phyloP scores from a whole-genome alignment of 2,888 invertebrate species.

The Cynaeus angustus region DNA sequence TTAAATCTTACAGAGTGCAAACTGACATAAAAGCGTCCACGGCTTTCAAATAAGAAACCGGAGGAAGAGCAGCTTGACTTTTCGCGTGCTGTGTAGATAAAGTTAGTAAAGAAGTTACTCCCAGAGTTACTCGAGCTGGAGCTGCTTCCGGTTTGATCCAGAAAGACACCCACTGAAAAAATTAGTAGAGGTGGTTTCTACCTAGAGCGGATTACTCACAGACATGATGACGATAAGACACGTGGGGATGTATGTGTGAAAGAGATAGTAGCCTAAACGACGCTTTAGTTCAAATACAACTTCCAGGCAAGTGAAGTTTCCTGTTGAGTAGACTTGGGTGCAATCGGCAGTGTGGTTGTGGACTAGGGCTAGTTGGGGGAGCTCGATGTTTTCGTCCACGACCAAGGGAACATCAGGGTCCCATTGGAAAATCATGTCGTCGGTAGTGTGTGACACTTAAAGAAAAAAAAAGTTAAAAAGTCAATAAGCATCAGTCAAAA shows the following conservation, averaged over 20 bases:
- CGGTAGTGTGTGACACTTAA: conserved; percentile 94
- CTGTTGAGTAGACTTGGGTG: conserved; percentile 93
- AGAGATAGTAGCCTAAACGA: conserved; percentile 91
- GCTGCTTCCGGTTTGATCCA: conserved; percentile 97
- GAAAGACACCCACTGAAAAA: conserved; percentile 90
- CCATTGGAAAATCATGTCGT: conserved; percentile 96
- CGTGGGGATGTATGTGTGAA: conserved; percentile 95
- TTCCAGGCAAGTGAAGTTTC: conserved; percentile 94
- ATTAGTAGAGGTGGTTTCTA: conserved; percentile 6
- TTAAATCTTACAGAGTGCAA: conserved; percentile 85
- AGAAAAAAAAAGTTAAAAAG: no score
- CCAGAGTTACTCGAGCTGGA: conserved; percentile 92
- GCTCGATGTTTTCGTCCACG: conserved; percentile 91
- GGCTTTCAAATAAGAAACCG: conserved; percentile 94
- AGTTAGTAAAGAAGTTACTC: conserved; percentile 92
- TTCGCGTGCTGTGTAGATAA: conserved; percentile 94
- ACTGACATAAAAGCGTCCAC: conserved; percentile 96
- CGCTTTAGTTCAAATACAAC: conserved; percentile 92
- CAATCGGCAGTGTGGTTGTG: conserved; percentile 93
- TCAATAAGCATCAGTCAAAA: no score
- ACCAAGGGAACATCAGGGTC: conserved; percentile 92
- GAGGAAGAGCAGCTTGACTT: conserved; percentile 93
- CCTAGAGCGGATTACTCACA: conserved; percentile 73
- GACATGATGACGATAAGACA: conserved; percentile 97
- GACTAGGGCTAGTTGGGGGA: conserved; percentile 89